Percentiles rank a stretch among this genome's conserved stretches.
Evolutionary conservation across 2,113 vertebrate species (phyloP).

Genomic region (Herpailurus yagouaroundi): DNA sequence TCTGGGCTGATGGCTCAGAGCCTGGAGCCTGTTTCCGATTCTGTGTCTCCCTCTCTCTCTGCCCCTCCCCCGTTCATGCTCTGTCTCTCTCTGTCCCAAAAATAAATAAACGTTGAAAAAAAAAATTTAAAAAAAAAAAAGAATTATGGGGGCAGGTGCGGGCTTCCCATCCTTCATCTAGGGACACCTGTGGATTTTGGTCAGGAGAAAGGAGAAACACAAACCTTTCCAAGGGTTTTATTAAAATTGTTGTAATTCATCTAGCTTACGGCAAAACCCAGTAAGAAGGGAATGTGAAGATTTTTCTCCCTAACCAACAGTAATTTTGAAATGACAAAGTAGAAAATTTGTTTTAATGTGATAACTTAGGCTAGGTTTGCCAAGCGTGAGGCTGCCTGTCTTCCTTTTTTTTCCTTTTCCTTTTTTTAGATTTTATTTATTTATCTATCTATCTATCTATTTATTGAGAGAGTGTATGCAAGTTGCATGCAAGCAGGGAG

Average conservation of each 20-base stretch:
- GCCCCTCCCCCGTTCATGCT: no score
- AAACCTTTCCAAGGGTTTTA: background rate
- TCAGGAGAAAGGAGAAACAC: background rate
- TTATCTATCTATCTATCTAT: no score
- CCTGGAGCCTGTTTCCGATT: no score
- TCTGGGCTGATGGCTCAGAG: no score
- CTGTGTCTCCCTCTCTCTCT: no score
- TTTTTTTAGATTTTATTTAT: no score
- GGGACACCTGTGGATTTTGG: background rate
- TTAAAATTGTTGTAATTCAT: background rate
- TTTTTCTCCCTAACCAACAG: background rate
- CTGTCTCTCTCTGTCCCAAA: no score
- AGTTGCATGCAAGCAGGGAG: no score
- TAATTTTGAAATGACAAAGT: slow-evolving; percentile 11
- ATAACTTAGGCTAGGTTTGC: background rate
- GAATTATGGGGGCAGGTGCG: background rate
- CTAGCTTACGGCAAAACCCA: background rate
- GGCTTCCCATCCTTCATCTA: background rate
- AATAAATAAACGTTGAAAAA: no score
- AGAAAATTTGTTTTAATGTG: background rate
- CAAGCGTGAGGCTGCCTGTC: background rate
- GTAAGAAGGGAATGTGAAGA: background rate
- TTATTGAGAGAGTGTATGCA: no score
- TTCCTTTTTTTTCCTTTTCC: background rate
- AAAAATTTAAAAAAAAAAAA: no score